These are phyloP conservation scores for Diplodus puntazzo DNA, from an alignment of 2,797 vertebrate species.

Conservation along the genomic window DNA sequence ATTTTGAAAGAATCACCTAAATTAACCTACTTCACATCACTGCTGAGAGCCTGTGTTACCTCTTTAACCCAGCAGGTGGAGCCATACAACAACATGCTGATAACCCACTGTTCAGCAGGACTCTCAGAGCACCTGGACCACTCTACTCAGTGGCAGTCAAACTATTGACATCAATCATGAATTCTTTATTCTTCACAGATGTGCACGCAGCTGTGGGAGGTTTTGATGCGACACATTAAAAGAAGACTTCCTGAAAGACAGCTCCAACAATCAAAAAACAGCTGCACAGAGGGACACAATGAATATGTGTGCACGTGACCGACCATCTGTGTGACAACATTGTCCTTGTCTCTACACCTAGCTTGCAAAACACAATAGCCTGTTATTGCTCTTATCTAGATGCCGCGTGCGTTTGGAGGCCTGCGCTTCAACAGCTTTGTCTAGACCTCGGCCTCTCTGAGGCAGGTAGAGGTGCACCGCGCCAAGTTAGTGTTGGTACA, in stretches of 20 bases:
- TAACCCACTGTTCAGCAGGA: neutral
- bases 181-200: slow-evolving; percentile 23
- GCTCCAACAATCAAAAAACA: neutral
- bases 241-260: neutral
- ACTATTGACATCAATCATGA: slow-evolving; percentile 25
- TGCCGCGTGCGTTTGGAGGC: slow-evolving; percentile 34
- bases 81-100: slow-evolving; percentile 32
- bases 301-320: neutral
- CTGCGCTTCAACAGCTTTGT: slow-evolving; percentile 41
- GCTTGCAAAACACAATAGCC: slow-evolving; percentile 28
- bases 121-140: neutral
- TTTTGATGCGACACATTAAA: neutral
- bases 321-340: slow-evolving; percentile 3
- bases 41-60: slow-evolving; percentile 16
- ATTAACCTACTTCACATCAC: neutral
- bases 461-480: slow-evolving; percentile 49
- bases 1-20: neutral
- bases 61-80: slow-evolving; percentile 56
- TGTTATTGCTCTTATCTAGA: slow-evolving; percentile 36
- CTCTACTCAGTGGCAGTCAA: neutral
- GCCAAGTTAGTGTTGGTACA: slow-evolving; percentile 61
- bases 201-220: neutral
- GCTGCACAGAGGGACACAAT: slow-evolving; percentile 5
- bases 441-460: slow-evolving; percentile 45
- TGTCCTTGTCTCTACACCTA: slow-evolving; percentile 6